Evolutionary conservation across 2,888 invertebrate species (phyloP).

Genomic region (Pyralis farinalis): DNA sequence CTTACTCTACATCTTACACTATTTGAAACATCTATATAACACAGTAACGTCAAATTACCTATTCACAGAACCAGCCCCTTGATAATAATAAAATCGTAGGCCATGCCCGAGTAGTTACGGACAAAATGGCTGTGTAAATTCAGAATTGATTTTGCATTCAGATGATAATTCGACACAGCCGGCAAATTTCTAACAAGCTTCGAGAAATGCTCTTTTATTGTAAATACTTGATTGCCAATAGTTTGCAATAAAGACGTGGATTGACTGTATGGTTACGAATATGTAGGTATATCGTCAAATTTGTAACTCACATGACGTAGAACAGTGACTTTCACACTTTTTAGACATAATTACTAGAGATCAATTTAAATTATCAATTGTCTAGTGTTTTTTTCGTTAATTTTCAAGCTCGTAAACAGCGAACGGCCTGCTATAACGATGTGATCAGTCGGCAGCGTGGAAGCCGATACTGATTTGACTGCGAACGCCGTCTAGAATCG

Average conservation of each 20-base stretch:
- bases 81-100: slow-evolving; percentile 47
- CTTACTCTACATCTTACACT: not conserved
- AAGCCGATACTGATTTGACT: too few species aligned
- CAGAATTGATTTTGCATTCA: slow-evolving; percentile 68
- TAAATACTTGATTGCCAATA: slow-evolving; percentile 36
- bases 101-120: slow-evolving; percentile 35
- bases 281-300: too few species aligned
- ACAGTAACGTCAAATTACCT: slow-evolving; percentile 26
- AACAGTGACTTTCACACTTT: too few species aligned
- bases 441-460: too few species aligned
- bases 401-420: too few species aligned
- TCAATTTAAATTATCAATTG: too few species aligned
- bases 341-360: too few species aligned
- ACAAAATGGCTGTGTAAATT: slow-evolving; percentile 57
- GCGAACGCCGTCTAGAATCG: too few species aligned
- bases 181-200: slow-evolving; percentile 42
- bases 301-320: too few species aligned
- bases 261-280: too few species aligned
- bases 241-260: not conserved
- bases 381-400: too few species aligned
- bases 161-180: slow-evolving; percentile 60
- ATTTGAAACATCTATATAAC: slow-evolving; percentile 5
- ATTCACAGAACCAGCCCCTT: slow-evolving; percentile 34
- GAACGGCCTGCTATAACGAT: too few species aligned
- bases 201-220: slow-evolving; percentile 34